Percentiles rank a stretch among this genome's conserved stretches.
Evolutionary conservation across 2,113 vertebrate species (phyloP).

Genomic region (Perccottus glenii): DNA sequence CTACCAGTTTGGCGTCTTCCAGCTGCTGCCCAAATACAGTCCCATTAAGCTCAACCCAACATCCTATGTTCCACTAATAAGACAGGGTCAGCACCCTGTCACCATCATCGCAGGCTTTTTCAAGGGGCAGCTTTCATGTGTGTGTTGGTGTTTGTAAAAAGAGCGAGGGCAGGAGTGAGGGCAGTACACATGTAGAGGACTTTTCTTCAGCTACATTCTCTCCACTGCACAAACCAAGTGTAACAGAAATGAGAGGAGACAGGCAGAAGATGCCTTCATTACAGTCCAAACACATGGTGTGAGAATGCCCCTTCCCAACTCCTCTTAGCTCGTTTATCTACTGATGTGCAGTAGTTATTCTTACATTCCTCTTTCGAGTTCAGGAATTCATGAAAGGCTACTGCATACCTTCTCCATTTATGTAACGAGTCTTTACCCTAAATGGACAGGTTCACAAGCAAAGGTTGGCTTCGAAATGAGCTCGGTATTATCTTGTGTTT

Average conservation of each 20-base stretch:
- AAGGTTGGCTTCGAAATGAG: constrained; percentile 29
- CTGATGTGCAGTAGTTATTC: constrained; percentile 32
- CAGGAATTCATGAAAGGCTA: constrained; percentile 31
- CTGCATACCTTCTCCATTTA: constrained; percentile 31
- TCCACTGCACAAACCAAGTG: constrained; percentile 1
- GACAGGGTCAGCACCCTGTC: constrained; percentile 41
- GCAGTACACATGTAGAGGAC: neutral
- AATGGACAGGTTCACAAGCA: constrained; percentile 51
- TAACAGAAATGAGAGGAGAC: neutral
- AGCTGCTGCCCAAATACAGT: constrained; percentile 16
- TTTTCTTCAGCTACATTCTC: constrained; percentile 43
- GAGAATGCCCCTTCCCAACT: constrained; percentile 30
- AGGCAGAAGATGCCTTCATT: constrained; percentile 5
- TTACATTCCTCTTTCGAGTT: constrained; percentile 21
- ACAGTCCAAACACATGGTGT: neutral
- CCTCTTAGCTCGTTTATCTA: constrained; percentile 39
- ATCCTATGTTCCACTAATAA: constrained; percentile 20
- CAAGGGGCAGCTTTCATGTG: neutral
- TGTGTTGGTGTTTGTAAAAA: neutral
- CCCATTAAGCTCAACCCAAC: constrained; percentile 42
- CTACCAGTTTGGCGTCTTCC: neutral
- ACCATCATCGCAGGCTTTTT: neutral
- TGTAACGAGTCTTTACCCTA: constrained; percentile 48
- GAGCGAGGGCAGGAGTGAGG: neutral
- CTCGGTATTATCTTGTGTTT: neutral